Conservation (phyloP, 2,797 vertebrate species). For the Pristis pectinata region DNA sequence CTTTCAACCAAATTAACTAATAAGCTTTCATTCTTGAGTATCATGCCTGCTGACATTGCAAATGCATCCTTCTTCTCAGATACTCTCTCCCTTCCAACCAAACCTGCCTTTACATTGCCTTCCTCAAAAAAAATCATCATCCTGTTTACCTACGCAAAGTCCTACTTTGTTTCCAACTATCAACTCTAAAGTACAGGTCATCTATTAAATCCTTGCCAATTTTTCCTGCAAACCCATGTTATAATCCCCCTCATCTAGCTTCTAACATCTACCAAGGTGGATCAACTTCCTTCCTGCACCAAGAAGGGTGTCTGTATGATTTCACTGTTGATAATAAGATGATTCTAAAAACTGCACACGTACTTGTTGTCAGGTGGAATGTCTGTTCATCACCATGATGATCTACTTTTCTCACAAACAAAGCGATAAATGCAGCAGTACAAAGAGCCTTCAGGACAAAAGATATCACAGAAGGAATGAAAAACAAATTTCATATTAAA, state of each 20-base stretch:
- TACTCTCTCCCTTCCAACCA: not conserved
- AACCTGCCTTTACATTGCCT: not conserved
- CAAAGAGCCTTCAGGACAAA: constrained; percentile 60
- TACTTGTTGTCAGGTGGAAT: constrained; percentile 4
- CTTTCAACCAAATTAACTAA: too few species aligned
- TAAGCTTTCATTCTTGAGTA: too few species aligned
- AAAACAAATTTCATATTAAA: not conserved
- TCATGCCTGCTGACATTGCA: not conserved
- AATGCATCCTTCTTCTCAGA: not conserved
- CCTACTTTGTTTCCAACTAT: not conserved
- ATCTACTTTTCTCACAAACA: constrained; percentile 66
- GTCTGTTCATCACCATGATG: constrained; percentile 63
- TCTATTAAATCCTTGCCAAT: too few species aligned
- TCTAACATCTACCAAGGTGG: not conserved
- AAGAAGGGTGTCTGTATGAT: not conserved
- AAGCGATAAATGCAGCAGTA: constrained; percentile 67
- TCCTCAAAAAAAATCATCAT: not conserved
- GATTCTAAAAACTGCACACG: not conserved
- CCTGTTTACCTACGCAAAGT: not conserved
- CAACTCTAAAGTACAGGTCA: too few species aligned
- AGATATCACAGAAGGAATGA: not conserved
- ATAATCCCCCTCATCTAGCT: not conserved
- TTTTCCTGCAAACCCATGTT: not conserved
- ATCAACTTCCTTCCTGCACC: not conserved
- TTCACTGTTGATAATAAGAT: not conserved